Evolutionary conservation across 2,888 invertebrate species (phyloP).

Genomic region (Tipula vernalis): DNA sequence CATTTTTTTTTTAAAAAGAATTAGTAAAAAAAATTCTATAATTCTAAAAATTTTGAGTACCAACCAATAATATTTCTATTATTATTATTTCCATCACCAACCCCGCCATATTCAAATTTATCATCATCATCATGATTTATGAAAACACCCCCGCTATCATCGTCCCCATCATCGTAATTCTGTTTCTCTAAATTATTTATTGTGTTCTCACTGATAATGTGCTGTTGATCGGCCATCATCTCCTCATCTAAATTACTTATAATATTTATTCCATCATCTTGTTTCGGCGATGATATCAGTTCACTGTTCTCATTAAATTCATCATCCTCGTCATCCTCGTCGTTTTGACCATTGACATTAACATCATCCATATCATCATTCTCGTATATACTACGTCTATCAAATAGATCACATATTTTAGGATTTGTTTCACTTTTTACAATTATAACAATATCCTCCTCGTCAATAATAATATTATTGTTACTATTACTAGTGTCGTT

Average conservation of each 20-base stretch:
- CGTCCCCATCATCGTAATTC: slow-evolving; percentile 22
- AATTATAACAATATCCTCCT: neutral
- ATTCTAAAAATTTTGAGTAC: neutral
- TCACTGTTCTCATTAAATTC: slow-evolving; percentile 11
- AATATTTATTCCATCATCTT: slow-evolving; percentile 17
- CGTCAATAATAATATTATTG: slow-evolving; percentile 11
- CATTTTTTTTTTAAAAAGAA: neutral
- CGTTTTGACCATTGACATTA: slow-evolving; percentile 16
- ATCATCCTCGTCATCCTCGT: slow-evolving; percentile 29
- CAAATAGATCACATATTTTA: slow-evolving; percentile 7
- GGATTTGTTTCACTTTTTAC: neutral
- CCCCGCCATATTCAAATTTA: slow-evolving; percentile 14
- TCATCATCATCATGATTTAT: slow-evolving; percentile 18
- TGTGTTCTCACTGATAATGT: slow-evolving; percentile 13
- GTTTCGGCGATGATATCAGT: slow-evolving; percentile 21
- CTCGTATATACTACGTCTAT: slow-evolving; percentile 10
- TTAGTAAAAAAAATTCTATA: neutral
- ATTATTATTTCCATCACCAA: slow-evolving; percentile 21
- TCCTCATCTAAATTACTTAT: slow-evolving; percentile 15
- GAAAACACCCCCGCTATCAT: slow-evolving; percentile 25
- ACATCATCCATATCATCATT: slow-evolving; percentile 6
- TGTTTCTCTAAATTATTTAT: slow-evolving; percentile 30
- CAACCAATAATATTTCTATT: slow-evolving; percentile 11
- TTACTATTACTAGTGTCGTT: slow-evolving; percentile 11
- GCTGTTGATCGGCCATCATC: slow-evolving; percentile 12